Evolutionary conservation across 2,888 invertebrate species (phyloP).

Genomic region (Pseudeuparius sepicola): DNA sequence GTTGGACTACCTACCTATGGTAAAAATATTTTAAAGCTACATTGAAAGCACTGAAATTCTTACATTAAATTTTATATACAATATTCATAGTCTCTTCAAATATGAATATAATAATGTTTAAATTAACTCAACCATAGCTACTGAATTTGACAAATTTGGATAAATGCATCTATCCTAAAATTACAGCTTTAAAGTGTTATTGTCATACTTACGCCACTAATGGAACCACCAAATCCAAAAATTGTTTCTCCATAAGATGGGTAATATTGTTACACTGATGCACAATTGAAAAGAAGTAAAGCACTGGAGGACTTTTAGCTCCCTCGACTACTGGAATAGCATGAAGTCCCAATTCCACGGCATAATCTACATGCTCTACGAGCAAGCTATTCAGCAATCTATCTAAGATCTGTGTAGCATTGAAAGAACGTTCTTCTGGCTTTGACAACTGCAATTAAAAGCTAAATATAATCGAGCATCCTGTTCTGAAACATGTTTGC

Average conservation of each 20-base stretch:
- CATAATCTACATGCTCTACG: conserved; percentile 92
- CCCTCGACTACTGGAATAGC: conserved; percentile 84
- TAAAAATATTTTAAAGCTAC: too few relatives aligned
- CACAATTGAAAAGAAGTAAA: conserved; percentile 89
- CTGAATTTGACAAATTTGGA: too few relatives aligned
- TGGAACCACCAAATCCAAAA: conserved; percentile 79
- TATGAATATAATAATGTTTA: too few relatives aligned
- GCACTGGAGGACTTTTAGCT: conserved; percentile 64
- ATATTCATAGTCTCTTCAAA: too few relatives aligned
- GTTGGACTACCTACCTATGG: too few relatives aligned
- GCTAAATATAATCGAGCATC: not conserved
- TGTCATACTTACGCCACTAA: conserved; percentile 76
- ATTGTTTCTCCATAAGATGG: conserved; percentile 86
- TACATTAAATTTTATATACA: too few relatives aligned
- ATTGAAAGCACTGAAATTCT: too few relatives aligned
- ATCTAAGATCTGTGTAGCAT: conserved; percentile 74
- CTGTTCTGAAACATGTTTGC: not conserved
- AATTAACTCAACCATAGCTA: too few relatives aligned
- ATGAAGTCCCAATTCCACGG: conserved; percentile 84
- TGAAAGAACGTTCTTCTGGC: conserved; percentile 62
- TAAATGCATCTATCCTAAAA: too few relatives aligned
- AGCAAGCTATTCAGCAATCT: conserved; percentile 75
- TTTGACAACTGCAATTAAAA: conserved; percentile 56
- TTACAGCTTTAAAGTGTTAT: too few relatives aligned
- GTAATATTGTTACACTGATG: conserved; percentile 90